Evolutionary conservation across 1,140 invertebrate genomes (phyloP).

Genomic region (Bombus terrestris): DNA sequence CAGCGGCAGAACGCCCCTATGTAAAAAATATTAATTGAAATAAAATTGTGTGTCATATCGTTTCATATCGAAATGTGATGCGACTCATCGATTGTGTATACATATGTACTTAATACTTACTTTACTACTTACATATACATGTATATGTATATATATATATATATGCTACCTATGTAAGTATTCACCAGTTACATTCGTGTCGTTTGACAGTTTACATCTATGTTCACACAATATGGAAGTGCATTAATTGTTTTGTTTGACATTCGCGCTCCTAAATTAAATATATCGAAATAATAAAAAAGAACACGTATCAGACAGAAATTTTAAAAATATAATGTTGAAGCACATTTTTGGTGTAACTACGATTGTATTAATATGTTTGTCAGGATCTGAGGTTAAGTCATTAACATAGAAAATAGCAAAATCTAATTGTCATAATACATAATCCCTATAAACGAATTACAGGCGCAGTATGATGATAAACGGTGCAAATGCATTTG

Average conservation of each 20-base stretch:
- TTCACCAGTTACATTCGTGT: not conserved
- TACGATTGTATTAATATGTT: constrained; percentile 64
- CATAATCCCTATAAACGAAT: constrained; percentile 60
- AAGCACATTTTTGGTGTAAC: constrained; percentile 56
- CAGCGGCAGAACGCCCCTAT: no score
- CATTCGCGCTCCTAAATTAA: not conserved
- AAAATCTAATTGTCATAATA: constrained; percentile 13
- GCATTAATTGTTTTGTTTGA: not conserved
- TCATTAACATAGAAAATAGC: constrained; percentile 25
- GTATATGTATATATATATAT: no score
- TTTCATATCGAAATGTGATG: not conserved
- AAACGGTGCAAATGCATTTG: constrained; percentile 95
- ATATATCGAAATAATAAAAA: not conserved
- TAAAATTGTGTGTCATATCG: not conserved
- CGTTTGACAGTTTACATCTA: constrained; percentile 18
- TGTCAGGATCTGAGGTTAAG: constrained; percentile 73
- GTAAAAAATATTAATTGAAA: not conserved
- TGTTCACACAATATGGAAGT: not conserved
- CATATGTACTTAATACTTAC: no score
- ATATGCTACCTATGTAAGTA: not conserved
- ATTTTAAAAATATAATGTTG: constrained; percentile 62
- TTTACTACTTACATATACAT: no score
- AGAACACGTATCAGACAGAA: constrained; percentile 21
- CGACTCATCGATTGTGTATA: not conserved
- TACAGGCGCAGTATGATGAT: constrained; percentile 91